These are phyloP conservation scores for Catharus ustulatus DNA, from an alignment of 2,797 vertebrate genomes.

Conservation along the genomic window DNA sequence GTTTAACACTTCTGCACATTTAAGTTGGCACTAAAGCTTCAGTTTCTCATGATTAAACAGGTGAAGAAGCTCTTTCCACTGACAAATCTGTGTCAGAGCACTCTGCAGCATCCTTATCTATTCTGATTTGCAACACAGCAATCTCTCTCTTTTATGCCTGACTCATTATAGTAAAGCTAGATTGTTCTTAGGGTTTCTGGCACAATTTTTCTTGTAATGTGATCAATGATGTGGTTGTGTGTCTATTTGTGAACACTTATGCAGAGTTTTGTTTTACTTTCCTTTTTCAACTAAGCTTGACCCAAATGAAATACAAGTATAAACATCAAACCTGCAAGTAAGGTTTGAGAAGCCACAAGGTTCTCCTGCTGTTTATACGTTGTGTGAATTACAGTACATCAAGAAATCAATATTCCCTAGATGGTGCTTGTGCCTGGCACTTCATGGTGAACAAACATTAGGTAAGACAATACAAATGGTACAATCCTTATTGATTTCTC, in stretches of 20 bases:
- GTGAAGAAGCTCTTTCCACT: background rate
- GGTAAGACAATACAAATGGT: slow-evolving; percentile 74
- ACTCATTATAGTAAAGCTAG: background rate
- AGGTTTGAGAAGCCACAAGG: slow-evolving; percentile 55
- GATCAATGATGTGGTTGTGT: background rate
- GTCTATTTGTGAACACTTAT: background rate
- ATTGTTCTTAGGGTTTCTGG: background rate
- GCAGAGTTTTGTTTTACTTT: background rate
- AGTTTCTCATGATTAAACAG: background rate
- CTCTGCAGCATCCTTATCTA: background rate
- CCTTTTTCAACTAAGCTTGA: slow-evolving; percentile 21
- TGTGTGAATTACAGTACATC: slow-evolving; percentile 76
- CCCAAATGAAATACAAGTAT: background rate
- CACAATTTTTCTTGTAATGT: background rate
- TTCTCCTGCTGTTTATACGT: slow-evolving; percentile 63
- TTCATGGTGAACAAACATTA: slow-evolving; percentile 75
- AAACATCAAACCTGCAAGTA: slow-evolving; percentile 19
- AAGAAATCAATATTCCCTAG: slow-evolving; percentile 73
- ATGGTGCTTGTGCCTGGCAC: slow-evolving; percentile 73
- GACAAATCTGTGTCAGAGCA: background rate
- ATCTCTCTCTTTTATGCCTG: background rate
- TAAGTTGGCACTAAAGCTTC: background rate
- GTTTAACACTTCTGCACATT: background rate
- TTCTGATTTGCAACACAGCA: background rate
- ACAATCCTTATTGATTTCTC: slow-evolving; percentile 74